These are phyloP conservation scores for Plutomurus gul DNA, from an alignment of 1,140 invertebrate genomes.

Conservation along the genomic window DNA sequence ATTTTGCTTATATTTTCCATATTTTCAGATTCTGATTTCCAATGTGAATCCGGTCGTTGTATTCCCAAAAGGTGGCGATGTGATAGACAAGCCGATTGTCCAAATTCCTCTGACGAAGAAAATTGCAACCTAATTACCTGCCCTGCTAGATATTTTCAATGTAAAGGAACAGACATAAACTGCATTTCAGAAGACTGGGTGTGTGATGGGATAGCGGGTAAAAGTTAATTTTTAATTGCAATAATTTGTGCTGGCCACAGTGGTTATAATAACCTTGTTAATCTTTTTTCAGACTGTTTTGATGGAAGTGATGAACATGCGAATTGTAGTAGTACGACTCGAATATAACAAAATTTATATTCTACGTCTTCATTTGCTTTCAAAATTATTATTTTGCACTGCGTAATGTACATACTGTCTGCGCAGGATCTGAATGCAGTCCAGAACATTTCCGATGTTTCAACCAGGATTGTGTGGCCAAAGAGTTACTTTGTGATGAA, in stretches of 20 bases:
- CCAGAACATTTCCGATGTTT: constrained; percentile 54
- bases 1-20: constrained; percentile 56
- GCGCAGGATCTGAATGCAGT: constrained; percentile 63
- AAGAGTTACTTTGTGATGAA: constrained; percentile 47
- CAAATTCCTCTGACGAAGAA: constrained; percentile 91
- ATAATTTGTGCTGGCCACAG: no score
- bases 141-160: constrained; percentile 77
- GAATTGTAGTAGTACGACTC: constrained; percentile 16
- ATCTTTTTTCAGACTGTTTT: no score
- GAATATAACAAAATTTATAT: no score
- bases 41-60: constrained; percentile 72
- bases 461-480: constrained; percentile 33
- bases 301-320: constrained; percentile 78
- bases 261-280: no score
- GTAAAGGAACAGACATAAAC: constrained; percentile 56
- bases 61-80: constrained; percentile 73
- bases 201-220: constrained; percentile 79
- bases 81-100: constrained; percentile 86
- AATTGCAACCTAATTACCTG: constrained; percentile 62
- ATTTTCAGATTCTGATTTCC: constrained; percentile 62
- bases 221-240: no score
- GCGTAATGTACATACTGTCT: background rate
- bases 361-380: background rate
- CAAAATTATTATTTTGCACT: background rate
- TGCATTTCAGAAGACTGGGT: constrained; percentile 36